A percentile compares a stretch with the other conserved stretches of the same genome.
These are phyloP conservation scores for Arrhamphus sclerolepis DNA, from an alignment of 2,797 vertebrate species.

Conservation along the genomic window DNA sequence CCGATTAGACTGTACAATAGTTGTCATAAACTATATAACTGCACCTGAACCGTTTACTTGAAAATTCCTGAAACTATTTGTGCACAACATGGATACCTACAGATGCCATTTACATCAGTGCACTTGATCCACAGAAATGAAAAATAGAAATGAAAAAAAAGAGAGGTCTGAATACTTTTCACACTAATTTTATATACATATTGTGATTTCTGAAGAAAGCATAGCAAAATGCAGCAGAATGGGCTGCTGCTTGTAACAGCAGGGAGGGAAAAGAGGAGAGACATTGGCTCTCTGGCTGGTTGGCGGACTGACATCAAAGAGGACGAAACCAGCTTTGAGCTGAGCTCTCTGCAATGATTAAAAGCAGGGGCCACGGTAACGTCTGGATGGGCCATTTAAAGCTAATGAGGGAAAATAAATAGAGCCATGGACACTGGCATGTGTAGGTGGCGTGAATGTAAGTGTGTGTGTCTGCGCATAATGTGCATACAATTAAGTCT, in stretches of 20 bases:
- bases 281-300: constrained; percentile 29
- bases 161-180: constrained; percentile 18
- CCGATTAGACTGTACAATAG: too few species aligned
- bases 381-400: constrained; percentile 77
- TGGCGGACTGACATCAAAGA: constrained; percentile 64
- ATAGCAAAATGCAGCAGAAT: constrained; percentile 23
- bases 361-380: constrained; percentile 69
- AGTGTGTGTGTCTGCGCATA: constrained; percentile 2
- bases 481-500: constrained; percentile 10
- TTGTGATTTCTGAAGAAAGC: constrained; percentile 17
- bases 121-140: constrained; percentile 21
- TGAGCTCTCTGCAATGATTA: constrained; percentile 64
- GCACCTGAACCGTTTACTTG: too few species aligned
- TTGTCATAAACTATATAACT: too few species aligned
- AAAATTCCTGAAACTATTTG: too few species aligned
- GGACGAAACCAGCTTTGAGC: constrained; percentile 38
- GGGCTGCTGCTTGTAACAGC: constrained; percentile 46
- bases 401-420: constrained; percentile 77
- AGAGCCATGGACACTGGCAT: constrained; percentile 59
- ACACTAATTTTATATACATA: constrained; percentile 26
- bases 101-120: constrained; percentile 9
- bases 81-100: too few species aligned
- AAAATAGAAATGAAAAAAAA: too few species aligned
- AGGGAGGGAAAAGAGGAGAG: constrained; percentile 41
- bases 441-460: constrained; percentile 42